phyloP scores from a whole-genome alignment of 64 coral and sea anemone species.

The Montipora efflorescens region DNA sequence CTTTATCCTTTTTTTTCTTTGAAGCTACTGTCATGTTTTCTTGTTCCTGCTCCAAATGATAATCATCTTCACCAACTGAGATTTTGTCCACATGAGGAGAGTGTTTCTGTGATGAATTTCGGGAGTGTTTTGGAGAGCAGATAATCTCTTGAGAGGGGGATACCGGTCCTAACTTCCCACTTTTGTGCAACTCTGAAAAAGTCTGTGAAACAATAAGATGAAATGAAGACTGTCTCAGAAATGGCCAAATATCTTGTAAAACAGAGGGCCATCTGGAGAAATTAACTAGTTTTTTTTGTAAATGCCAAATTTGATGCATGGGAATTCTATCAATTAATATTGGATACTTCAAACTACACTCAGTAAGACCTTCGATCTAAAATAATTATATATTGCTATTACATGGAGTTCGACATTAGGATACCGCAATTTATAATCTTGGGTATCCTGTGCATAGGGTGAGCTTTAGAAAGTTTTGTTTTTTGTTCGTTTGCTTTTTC shows the following conservation, averaged over 20 bases:
- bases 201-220: neutral
- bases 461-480: too few relatives aligned
- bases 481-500: too few relatives aligned
- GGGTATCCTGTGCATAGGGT: too few relatives aligned
- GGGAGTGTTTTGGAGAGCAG: neutral
- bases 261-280: neutral
- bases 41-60: neutral
- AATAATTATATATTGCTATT: neutral
- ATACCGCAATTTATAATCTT: too few relatives aligned
- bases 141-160: neutral
- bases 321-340: too few relatives aligned
- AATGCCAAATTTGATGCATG: too few relatives aligned
- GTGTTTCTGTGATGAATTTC: neutral
- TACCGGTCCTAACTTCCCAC: neutral
- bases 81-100: neutral
- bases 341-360: neutral
- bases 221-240: neutral
- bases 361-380: neutral
- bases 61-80: neutral
- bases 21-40: neutral
- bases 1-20: conserved; percentile 72
- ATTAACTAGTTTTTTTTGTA: too few relatives aligned
- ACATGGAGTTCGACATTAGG: too few relatives aligned
- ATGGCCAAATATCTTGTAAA: neutral
- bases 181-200: neutral